Evolutionary conservation across 2,888 invertebrate species (phyloP), one percentile per base, ranked within the genome.

Genomic region (Stictocephala bisonia): DNA sequence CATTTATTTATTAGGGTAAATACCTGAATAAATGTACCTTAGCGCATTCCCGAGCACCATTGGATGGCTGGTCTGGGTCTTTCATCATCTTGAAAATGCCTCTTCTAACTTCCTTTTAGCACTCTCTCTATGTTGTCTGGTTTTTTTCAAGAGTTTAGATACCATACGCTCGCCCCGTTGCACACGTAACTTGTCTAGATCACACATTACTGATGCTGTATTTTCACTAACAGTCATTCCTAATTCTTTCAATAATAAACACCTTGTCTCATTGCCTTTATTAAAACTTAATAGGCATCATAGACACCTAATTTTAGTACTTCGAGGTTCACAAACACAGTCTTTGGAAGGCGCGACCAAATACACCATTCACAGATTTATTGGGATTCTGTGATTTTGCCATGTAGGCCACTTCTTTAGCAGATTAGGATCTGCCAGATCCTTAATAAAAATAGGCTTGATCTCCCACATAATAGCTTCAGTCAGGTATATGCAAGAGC

Each of bases 101-200:
- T 64, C 64, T 35, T 66, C 44, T 27, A 44, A 24, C 44, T 66
- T 66, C 20, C 66, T 44, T n/a, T 66, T 66, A n/a, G 44, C 66
- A 66, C 44, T 44, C n/a, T 44, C 44, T 7, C 48, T 9, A 6
- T 22, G 24, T 44, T 66, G 66, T n/a, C 66, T 66, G 1, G 44
- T 24, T 44, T n/a, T n/a, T 44, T 66, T 66, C 26, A 24, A 2
- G 1, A 66, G 44, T 1, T 66, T 44, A 3, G 26, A 41, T 22
- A 66, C 20, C 26, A 26, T 15, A n/a, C 66, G 66, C 26, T 66
- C 66, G n/a, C 26, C 15, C 48, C 27, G 41, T 24, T 13, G 66
- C 44, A 66, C 48, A 0, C 66, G 22, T 20, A 66, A 1, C 26
- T 44, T 41, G 48, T 44, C 66, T 13, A 18, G 13, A 26, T 41